phyloP scores from a whole-genome alignment of 2,797 vertebrate genomes.

The Danio albolineatus region DNA sequence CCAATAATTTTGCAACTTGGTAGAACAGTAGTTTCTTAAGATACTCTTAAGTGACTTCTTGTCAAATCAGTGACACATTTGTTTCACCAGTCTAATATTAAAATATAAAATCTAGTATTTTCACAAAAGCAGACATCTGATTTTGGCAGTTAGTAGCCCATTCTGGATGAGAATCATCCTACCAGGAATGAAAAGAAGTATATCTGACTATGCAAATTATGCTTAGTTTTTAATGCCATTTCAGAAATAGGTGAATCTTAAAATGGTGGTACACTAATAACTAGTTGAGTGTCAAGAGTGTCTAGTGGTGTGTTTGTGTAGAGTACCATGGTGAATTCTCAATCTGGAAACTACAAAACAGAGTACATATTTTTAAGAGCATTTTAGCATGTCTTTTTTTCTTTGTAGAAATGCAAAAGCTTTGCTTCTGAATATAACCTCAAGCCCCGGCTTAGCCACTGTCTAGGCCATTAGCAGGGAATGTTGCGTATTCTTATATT shows the following conservation, averaged over 20 bases:
- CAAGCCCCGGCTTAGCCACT: constrained; percentile 29
- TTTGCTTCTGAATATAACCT: constrained; percentile 29
- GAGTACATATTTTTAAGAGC: not conserved
- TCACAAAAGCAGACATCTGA: not conserved
- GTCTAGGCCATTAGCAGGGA: constrained; percentile 52
- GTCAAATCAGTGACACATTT: not conserved
- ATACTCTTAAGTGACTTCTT: no score
- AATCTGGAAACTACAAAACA: not conserved
- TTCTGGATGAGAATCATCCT: not conserved
- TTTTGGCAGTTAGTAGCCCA: not conserved
- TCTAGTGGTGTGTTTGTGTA: not conserved
- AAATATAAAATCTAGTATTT: no score
- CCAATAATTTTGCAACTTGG: no score
- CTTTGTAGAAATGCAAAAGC: constrained; percentile 13
- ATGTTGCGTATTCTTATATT: constrained; percentile 44
- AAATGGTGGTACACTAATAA: not conserved
- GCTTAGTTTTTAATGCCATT: not conserved
- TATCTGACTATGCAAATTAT: not conserved
- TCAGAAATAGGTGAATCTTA: not conserved
- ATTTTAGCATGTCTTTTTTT: constrained; percentile 26
- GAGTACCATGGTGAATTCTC: not conserved
- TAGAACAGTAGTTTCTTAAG: not conserved
- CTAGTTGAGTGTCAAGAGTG: not conserved
- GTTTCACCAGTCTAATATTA: no score
- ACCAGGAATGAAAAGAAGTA: not conserved